Evolutionary conservation across 2,113 vertebrate genomes (phyloP), one percentile per base, ranked within the genome.

Genomic region (Conger conger): DNA sequence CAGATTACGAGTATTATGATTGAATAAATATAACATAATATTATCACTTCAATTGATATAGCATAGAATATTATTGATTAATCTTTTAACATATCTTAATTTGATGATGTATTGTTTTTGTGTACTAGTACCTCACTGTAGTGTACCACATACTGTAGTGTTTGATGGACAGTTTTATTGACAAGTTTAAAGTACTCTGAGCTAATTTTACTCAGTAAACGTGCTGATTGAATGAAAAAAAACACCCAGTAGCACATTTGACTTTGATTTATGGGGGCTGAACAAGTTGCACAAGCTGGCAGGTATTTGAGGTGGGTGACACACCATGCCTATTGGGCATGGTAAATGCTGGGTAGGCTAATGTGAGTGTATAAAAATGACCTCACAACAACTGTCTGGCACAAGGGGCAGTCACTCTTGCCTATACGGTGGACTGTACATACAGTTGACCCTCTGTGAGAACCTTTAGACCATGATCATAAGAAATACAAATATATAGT

Each of bases 281-380:
- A 84, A n/a, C 11, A 78, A 76, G 83, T 77, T 77, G 76, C 35
- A 35, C 38, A 42, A 73, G 82, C 82, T 76, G 83, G 83, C 76
- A 57, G 73, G 27, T 18, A 76, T 77, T 73, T 16, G 33, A 16
- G 20, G 36, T 78, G 83, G 27, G 33, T 37, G 60, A 30, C 53
- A 57, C 23, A 20, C 36, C 30, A 30, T 20, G 13, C 27, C 76
- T 20, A 78, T 23, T 78, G 35, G 33, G 33, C 76, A 78, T 38
- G 35, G 37, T 36, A 36, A 78, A 35, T 20, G 3, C 36, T 20
- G 38, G 35, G 76, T 20, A 50, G 40, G 45, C 45, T 50, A 37
- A 38, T 36, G 36, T n/a, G 35, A 78, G 36, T 36, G 38, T 37
- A 38, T 78, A 78, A 38, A 38, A 78, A 35, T 35, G 36, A 23